Base-by-base conservation (phyloP, 2,888 invertebrate species). In the Isotomurus palustris region DNA sequence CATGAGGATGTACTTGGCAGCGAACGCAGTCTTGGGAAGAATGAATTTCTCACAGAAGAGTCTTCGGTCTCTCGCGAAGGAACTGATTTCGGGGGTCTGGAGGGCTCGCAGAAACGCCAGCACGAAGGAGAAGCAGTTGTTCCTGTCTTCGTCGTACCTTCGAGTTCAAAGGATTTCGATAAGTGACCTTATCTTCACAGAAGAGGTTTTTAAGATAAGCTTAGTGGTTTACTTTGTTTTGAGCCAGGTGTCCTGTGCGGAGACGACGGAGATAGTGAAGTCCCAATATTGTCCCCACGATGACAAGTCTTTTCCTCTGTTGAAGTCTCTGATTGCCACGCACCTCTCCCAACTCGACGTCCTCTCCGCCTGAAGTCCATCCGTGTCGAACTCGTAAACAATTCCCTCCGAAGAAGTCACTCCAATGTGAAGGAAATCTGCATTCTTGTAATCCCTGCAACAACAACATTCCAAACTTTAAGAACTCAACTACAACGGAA, bases 101-200 rank as follows among this genome's bases (percentile, higher is more conserved):
- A 92, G 79, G 38, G 82, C 81, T 72, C 83, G 81, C 54, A 92
- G 76, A 75, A 91, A 91, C 32, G 85, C 83, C 59, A 91, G 78
- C 10, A 91, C 88, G 77, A 92, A 92, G 43, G 86, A 85, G 73
- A 90, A 91, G 74, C 92, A 92, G 75, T 92, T 92, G 76, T 87
- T 83, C 43, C 80, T 79, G 63, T 83, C 82, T 76, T 88, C 86
- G 72, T 87, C 78, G 74, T 92, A 92, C 54, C 73, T 73, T 59
- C 12, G 67, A 61, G 29, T 21, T 54, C 35, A 35, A 50, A 49
- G 29, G 28, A 53, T 10, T 66, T 43, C 22, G 54, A 55, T 22
- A 22, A 32, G 14, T 8, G 32, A 10, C 14, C 32, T 32, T 8
- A 32, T 32, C n/a, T n/a, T n/a, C n/a, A n/a, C 35, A 40, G 35